Conservation (phyloP, 2,888 invertebrate genomes). For the Celastrina argiolus region DNA sequence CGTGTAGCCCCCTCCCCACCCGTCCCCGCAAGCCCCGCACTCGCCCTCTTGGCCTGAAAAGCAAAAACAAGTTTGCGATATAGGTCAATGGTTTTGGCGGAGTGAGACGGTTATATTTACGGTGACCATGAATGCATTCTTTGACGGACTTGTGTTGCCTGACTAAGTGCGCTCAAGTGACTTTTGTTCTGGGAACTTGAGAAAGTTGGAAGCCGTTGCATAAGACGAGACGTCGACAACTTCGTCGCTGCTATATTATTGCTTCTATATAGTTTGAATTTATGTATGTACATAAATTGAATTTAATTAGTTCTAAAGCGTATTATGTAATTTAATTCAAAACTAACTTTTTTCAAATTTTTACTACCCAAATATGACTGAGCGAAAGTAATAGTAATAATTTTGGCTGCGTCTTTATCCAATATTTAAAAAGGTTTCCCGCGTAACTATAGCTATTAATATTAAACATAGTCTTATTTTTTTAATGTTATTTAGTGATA, state of each 20-base stretch:
- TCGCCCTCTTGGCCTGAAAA: slow-evolving; percentile 33
- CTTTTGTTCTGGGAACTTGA: background rate
- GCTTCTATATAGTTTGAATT: too few relatives aligned
- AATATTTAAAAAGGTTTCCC: too few relatives aligned
- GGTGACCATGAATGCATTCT: slow-evolving; percentile 17
- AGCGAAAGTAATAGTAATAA: too few relatives aligned
- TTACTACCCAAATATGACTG: too few relatives aligned
- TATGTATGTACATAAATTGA: too few relatives aligned
- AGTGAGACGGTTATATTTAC: slow-evolving; percentile 28
- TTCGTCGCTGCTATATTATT: background rate
- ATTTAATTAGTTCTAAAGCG: too few relatives aligned
- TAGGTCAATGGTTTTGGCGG: slow-evolving; percentile 33
- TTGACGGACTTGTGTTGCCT: slow-evolving; percentile 9
- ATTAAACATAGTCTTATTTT: too few relatives aligned
- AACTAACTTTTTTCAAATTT: too few relatives aligned
- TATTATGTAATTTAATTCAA: too few relatives aligned
- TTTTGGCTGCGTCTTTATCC: too few relatives aligned
- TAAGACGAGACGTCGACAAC: background rate
- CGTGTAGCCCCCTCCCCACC: background rate
- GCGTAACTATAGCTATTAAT: too few relatives aligned
- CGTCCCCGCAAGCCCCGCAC: background rate
- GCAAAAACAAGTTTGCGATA: slow-evolving; percentile 34
- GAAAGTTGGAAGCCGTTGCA: slow-evolving; percentile 2
- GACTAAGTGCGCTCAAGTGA: slow-evolving; percentile 8
- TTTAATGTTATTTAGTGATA: too few relatives aligned